These are phyloP conservation scores for Melanophora roralis DNA, from an alignment of 2,888 invertebrate species.

Conservation along the genomic window DNA sequence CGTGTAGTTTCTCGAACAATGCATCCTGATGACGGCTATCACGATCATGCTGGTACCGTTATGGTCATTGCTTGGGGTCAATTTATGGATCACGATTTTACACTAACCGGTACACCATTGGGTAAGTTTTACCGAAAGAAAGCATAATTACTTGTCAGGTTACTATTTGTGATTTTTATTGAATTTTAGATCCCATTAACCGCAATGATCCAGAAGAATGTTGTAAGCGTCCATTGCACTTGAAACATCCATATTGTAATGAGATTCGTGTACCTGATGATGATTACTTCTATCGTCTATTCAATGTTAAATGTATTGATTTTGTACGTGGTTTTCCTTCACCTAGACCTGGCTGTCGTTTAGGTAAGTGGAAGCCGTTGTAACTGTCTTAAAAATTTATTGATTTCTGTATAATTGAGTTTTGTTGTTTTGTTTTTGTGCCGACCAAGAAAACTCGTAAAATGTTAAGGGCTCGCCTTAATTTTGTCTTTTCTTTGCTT, in stretches of 20 bases:
- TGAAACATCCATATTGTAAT: slow-evolving; percentile 93
- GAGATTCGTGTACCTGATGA: slow-evolving; percentile 92
- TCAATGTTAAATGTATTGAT: slow-evolving; percentile 91
- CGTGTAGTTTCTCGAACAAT: slow-evolving; percentile 92
- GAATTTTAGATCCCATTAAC: slow-evolving; percentile 84
- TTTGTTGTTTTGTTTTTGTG: not conserved
- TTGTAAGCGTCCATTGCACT: slow-evolving; percentile 87
- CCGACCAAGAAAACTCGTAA: not conserved
- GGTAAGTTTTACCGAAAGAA: slow-evolving; percentile 79
- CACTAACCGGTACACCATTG: slow-evolving; percentile 90
- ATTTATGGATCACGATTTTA: slow-evolving; percentile 96
- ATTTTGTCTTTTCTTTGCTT: not conserved
- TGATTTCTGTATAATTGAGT: not conserved
- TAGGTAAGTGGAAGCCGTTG: slow-evolving; percentile 79
- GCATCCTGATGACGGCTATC: slow-evolving; percentile 95
- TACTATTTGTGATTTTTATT: not conserved
- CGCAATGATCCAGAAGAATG: slow-evolving; percentile 95
- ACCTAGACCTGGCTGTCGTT: slow-evolving; percentile 89
- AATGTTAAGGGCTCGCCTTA: slow-evolving; percentile 25
- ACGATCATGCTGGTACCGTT: slow-evolving; percentile 95
- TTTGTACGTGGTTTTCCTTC: slow-evolving; percentile 93
- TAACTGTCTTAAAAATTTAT: not conserved
- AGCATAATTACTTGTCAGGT: not conserved
- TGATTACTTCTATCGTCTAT: slow-evolving; percentile 92
- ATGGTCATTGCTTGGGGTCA: slow-evolving; percentile 95